Percentiles rank a stretch among this genome's conserved stretches.
Evolutionary conservation across 2,797 vertebrate species (phyloP).

Genomic region (Salmo trutta): DNA sequence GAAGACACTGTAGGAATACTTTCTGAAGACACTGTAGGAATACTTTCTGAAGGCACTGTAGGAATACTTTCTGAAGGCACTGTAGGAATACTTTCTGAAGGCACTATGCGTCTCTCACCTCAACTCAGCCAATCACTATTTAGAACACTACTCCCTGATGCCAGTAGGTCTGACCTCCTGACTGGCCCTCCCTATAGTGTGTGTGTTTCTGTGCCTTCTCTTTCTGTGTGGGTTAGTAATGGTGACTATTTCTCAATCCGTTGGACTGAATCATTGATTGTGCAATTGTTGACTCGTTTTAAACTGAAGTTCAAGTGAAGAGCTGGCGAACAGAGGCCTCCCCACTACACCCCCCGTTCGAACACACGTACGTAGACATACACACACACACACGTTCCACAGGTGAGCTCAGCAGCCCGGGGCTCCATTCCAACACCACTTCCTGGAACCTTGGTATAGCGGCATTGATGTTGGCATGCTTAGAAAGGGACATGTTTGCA

Average conservation of each 20-base stretch:
- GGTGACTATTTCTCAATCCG: background rate
- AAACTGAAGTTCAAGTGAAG: slow-evolving; percentile 48
- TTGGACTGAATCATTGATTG: background rate
- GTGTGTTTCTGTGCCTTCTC: slow-evolving; percentile 10
- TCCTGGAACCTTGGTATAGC: slow-evolving; percentile 60
- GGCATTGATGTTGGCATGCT: slow-evolving; percentile 55
- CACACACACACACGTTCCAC: slow-evolving; percentile 17
- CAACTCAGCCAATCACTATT: slow-evolving; percentile 21
- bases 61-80: too few relatives aligned
- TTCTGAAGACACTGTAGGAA: too few relatives aligned
- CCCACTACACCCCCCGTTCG: slow-evolving; percentile 2
- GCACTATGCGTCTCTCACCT: slow-evolving; percentile 7
- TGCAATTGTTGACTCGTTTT: slow-evolving; percentile 17
- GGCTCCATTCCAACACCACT: slow-evolving; percentile 34
- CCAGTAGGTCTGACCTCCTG: slow-evolving; percentile 9
- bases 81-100: too few relatives aligned
- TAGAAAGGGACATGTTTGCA: slow-evolving; percentile 45
- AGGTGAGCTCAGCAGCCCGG: slow-evolving; percentile 52
- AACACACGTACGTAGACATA: background rate
- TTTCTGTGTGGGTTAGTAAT: slow-evolving; percentile 10
- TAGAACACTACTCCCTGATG: slow-evolving; percentile 32
- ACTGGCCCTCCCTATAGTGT: slow-evolving; percentile 35
- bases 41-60: too few relatives aligned
- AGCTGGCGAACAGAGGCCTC: slow-evolving; percentile 56
- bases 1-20: too few relatives aligned